Evolutionary conservation across 2,113 vertebrate species (phyloP).

Genomic region (Lamprologus callipterus): DNA sequence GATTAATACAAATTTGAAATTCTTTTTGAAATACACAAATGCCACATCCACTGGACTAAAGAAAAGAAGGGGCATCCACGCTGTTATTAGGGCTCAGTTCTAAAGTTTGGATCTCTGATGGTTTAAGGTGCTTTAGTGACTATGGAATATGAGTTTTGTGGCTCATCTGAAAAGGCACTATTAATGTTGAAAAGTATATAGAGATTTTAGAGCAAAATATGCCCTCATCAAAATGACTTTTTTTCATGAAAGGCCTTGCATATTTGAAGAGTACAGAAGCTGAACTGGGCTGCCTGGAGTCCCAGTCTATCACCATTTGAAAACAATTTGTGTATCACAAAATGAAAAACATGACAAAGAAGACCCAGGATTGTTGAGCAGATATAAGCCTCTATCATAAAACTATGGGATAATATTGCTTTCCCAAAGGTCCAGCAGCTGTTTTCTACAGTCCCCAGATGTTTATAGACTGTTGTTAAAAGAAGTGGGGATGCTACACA

Average conservation of each 20-base stretch:
- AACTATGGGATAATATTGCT: background rate
- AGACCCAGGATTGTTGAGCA: background rate
- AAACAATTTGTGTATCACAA: background rate
- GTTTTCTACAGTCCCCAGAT: background rate
- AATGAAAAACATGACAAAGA: background rate
- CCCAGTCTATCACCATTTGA: background rate
- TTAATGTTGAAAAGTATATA: background rate
- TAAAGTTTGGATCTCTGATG: background rate
- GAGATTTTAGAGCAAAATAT: background rate
- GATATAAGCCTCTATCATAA: fast-evolving
- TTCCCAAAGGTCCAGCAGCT: fast-evolving
- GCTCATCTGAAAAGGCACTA: fast-evolving
- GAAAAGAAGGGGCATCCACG: fast-evolving
- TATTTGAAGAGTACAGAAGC: background rate
- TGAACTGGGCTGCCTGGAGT: background rate
- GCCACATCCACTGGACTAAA: background rate
- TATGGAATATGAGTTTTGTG: background rate
- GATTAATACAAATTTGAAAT: background rate
- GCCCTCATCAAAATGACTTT: fast-evolving
- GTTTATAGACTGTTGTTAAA: background rate
- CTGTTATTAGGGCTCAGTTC: background rate
- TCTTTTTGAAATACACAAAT: fast-evolving
- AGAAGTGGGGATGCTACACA: fast-evolving
- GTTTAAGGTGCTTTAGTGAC: background rate
- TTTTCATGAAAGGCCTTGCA: background rate